Base-by-base conservation (phyloP, 2,888 invertebrate species). In the Pycnomerus fuliginosus region DNA sequence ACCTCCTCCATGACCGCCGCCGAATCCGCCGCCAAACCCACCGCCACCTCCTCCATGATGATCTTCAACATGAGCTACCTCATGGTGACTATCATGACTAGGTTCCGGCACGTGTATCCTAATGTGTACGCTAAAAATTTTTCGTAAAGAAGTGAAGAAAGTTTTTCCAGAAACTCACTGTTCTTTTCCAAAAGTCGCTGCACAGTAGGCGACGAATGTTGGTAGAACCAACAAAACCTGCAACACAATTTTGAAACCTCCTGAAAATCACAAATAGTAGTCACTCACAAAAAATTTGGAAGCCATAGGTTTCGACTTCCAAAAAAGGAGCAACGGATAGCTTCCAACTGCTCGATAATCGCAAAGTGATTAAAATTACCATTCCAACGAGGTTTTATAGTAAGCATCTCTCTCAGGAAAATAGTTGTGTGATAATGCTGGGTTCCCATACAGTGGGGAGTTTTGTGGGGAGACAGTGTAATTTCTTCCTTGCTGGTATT, bases 11-110 rank as follows among this genome's bases (percentile, higher is more conserved):
- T 44, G 49, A 1, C 69, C 67, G 34, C 63, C 60, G 1, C 61
- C 63, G 22, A 54, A 46, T 16, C 68, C 67, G 12, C 64, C 67
- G 17, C 65, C 58, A 33, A 46, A 43, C 10, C 27, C 27, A 8
- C 58, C 58, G 11, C 62, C 60, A 16, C 55, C 51, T 36, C 38
- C 40, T 15, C 53, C 51, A 22, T 56, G 56, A 15, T 54, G 57
- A 52, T 52, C 52, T 12, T 47, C 52, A 33, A 37, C 37, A 38
- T 43, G 43, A 31, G 34, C 33, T 12, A 27, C 23, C 17, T 42
- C 22, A 11, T 42, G 34, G 15, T 35, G 34, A 13, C n/a, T 13
- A 28, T 11, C 11, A 17, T 24, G 24, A 15, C 14, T 13, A 10
- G 34, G 24, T 16, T 42, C 42, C 11, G 47, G 47, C 2, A 47